phyloP scores from a whole-genome alignment of 2,113 vertebrate genomes.

The Cisticola juncidis region DNA sequence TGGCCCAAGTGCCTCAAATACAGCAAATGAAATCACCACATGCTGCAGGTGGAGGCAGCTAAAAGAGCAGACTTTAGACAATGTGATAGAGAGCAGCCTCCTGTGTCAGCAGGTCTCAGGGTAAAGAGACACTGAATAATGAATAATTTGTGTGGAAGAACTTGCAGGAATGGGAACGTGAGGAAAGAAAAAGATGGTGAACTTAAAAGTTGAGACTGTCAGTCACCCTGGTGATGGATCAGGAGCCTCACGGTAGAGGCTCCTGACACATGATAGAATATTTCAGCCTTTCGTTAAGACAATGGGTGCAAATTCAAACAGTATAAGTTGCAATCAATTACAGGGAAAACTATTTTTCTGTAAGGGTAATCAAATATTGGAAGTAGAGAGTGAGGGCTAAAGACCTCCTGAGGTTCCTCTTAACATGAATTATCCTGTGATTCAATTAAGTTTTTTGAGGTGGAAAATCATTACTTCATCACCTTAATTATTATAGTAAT shows the following conservation, averaged over 20 bases:
- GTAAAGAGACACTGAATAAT: neutral
- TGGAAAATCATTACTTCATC: neutral
- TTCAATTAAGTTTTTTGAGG: neutral
- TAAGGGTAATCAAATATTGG: neutral
- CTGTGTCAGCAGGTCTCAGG: neutral
- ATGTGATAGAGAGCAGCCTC: neutral
- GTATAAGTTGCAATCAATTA: neutral
- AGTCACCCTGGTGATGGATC: neutral
- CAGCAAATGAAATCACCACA: neutral
- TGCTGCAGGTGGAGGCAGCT: neutral
- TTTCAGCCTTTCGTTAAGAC: neutral
- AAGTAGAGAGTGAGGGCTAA: neutral
- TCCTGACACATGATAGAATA: too few relatives aligned
- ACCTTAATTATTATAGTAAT: neutral
- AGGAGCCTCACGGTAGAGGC: fast-evolving
- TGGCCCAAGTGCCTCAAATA: neutral
- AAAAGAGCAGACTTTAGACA: neutral
- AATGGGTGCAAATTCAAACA: neutral
- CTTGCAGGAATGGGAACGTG: neutral
- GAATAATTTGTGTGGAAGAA: neutral
- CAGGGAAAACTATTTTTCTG: neutral
- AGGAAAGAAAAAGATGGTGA: neutral
- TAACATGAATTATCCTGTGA: neutral
- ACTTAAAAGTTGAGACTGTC: fast-evolving
- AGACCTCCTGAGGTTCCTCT: neutral